These are phyloP conservation scores for Corydoras maculifer DNA, from an alignment of 2,113 vertebrate genomes.

Conservation along the genomic window DNA sequence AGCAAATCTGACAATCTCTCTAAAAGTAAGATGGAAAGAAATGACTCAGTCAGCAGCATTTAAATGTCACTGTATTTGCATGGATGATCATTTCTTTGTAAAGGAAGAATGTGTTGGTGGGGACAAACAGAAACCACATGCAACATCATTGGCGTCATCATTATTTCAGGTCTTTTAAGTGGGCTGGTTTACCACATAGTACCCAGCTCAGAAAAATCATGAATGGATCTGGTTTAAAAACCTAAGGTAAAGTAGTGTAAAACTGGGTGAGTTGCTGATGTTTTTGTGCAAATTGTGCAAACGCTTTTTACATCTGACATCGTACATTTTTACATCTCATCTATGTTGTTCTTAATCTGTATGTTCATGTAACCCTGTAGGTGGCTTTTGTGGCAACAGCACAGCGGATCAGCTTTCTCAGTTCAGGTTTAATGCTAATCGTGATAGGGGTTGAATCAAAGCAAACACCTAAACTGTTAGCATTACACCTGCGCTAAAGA, in stretches of 20 bases:
- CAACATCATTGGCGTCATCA: background rate
- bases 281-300: no score
- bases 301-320: no score
- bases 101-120: conserved; percentile 20
- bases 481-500: conserved; percentile 65
- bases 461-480: conserved; percentile 68
- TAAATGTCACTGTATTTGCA: conserved; percentile 19
- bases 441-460: conserved; percentile 72
- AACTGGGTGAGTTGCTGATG: no score
- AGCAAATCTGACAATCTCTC: no score
- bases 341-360: background rate
- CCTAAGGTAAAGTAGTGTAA: no score
- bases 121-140: conserved; percentile 6
- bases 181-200: no score
- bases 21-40: background rate
- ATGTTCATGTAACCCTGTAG: conserved; percentile 50
- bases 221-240: no score
- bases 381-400: background rate
- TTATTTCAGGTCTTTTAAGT: background rate
- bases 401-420: conserved; percentile 35
- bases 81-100: background rate
- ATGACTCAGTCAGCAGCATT: conserved; percentile 33
- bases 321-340: no score
- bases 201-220: no score
- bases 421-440: conserved; percentile 48